These are phyloP conservation scores for Ochropacha duplaris DNA, from an alignment of 2,888 invertebrate species.

Conservation along the genomic window DNA sequence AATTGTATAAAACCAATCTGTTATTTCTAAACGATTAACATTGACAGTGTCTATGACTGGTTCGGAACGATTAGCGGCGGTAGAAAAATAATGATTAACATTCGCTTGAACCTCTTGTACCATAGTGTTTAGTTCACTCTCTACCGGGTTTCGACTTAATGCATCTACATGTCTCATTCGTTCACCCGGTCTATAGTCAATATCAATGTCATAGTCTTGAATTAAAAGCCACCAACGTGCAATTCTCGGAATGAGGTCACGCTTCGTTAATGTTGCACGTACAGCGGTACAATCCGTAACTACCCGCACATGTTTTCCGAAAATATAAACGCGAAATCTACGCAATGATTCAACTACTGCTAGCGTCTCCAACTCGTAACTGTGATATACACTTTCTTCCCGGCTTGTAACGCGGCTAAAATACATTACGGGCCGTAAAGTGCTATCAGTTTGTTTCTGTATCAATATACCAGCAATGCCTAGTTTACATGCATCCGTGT, in stretches of 20 bases:
- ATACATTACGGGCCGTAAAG: slow-evolving; percentile 30
- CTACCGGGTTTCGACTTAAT: too few species aligned
- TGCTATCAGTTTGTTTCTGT: slow-evolving; percentile 19
- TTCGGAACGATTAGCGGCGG: too few species aligned
- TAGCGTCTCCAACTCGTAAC: slow-evolving; percentile 47
- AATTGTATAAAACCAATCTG: slow-evolving; percentile 27
- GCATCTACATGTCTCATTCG: too few species aligned
- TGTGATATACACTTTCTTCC: slow-evolving; percentile 38
- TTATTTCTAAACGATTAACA: slow-evolving; percentile 18
- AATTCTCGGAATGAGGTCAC: too few species aligned
- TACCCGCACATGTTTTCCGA: slow-evolving; percentile 24
- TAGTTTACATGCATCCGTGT: slow-evolving; percentile 35
- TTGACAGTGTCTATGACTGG: too few species aligned
- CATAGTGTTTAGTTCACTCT: too few species aligned
- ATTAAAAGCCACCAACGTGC: too few species aligned
- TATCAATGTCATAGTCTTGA: too few species aligned
- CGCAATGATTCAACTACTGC: slow-evolving; percentile 38
- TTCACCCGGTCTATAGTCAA: too few species aligned
- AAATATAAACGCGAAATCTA: slow-evolving; percentile 26
- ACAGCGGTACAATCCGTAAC: slow-evolving; percentile 42
- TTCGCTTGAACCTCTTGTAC: too few species aligned
- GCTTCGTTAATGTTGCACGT: slow-evolving; percentile 30
- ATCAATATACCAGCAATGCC: slow-evolving; percentile 36
- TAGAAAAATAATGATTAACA: too few species aligned
- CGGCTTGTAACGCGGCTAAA: slow-evolving; percentile 35